A percentile compares a stretch with the other conserved stretches of the same genome.
Conservation (phyloP, 2,888 invertebrate genomes). For the Hypomecis atomaria region DNA sequence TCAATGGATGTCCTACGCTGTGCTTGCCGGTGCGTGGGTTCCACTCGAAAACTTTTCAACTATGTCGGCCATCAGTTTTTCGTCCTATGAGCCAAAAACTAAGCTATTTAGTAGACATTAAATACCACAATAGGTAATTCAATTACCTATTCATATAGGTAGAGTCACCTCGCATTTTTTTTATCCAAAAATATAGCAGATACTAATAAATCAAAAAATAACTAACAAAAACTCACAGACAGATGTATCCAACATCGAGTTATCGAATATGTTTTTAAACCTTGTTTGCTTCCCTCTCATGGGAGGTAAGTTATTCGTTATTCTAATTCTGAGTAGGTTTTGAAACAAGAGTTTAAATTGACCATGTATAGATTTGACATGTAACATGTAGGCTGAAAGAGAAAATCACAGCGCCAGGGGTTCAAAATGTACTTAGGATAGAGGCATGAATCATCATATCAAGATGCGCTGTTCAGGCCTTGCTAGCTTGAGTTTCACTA, state of each 20-base stretch:
- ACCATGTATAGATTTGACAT: conserved; percentile 15
- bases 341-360: conserved; percentile 13
- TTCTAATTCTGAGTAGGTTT: conserved; percentile 9
- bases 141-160: too few species aligned
- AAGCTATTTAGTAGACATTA: too few species aligned
- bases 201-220: conserved; percentile 43
- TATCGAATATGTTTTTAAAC: conserved; percentile 10
- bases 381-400: conserved; percentile 11
- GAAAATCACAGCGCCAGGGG: conserved; percentile 11
- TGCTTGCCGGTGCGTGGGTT: too few species aligned
- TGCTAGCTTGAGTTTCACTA: too few species aligned
- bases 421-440: neutral
- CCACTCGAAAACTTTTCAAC: too few species aligned
- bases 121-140: too few species aligned
- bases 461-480: too few species aligned
- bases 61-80: too few species aligned
- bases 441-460: neutral
- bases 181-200: neutral
- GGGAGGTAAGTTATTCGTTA: conserved; percentile 17
- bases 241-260: neutral
- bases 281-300: neutral
- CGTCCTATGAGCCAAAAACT: too few species aligned
- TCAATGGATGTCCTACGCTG: too few species aligned
- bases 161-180: neutral
- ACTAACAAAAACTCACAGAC: neutral